Base-by-base conservation (phyloP, 2,797 vertebrate species). In the Euthynnus affinis region DNA sequence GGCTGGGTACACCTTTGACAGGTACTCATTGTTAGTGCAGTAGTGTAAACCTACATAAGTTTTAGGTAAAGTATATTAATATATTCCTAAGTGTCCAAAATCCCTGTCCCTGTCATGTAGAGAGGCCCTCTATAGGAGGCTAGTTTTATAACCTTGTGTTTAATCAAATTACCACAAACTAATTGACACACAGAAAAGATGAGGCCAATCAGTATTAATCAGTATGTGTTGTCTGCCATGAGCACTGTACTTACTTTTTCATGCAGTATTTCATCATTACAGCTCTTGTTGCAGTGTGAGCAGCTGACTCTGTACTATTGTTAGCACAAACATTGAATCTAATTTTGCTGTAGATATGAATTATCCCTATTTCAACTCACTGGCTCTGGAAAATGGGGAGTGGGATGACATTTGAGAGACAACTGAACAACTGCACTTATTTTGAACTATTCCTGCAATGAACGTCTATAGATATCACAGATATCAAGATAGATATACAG, bases 251-350 rank as follows among this genome's bases (percentile, higher is more conserved):
- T 14, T 34, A 34, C 59, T 75, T 72, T 74, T 63, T 53, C 37
- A 32, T 23, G 63, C 72, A 14, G 63, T 49, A 61, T 78, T 67
- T 71, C 69, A 81, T 84, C 68, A 64, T 74, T 55, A 12, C 76
- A 71, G 82, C 56, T 89, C 73, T 44, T 40, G 73, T 77, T 85
- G 81, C 76, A 80, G 67, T 3, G 55, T 4, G 3, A 80, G 60
- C 15, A 44, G 83, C 88, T 91, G 85, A 88, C 65, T 72, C 60
- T 44, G 80, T 61, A 57, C 49, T 62, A 69, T 46, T 79, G 76
- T 88, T 81, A 88, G 83, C 87, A 81, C 59, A 78, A 84, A 83
- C 75, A 68, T 37, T 57, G 32, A 67, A 84, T 89, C 57, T 67
- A 81, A 69, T 88, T 84, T 69, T 83, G 80, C 80, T 82, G 51